phyloP scores from a whole-genome alignment of 2,797 vertebrate genomes.

The Rhodeus uyekii region DNA sequence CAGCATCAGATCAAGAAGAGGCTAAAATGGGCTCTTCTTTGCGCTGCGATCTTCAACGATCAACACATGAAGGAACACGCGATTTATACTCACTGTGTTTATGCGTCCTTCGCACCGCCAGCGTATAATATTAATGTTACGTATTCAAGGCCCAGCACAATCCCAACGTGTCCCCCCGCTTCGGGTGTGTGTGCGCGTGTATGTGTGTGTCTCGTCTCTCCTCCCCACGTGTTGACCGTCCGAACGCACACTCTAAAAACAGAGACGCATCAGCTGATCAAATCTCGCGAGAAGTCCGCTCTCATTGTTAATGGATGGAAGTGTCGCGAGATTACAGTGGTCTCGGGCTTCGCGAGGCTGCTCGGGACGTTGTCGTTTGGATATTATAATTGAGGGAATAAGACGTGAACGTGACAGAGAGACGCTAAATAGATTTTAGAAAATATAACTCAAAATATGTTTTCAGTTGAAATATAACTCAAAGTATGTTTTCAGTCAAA shows the following conservation, averaged over 20 bases:
- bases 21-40: constrained; percentile 37
- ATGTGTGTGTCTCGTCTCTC: constrained; percentile 55
- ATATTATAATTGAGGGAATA: background rate
- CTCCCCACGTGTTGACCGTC: constrained; percentile 81
- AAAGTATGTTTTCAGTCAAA: background rate
- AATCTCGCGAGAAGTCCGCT: constrained; percentile 71
- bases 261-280: constrained; percentile 79
- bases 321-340: constrained; percentile 57
- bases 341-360: background rate
- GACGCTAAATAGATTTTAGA: background rate
- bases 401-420: background rate
- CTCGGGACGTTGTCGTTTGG: background rate
- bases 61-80: constrained; percentile 32
- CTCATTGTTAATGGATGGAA: background rate
- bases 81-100: constrained; percentile 70
- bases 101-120: constrained; percentile 68
- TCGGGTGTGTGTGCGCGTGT: constrained; percentile 38
- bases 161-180: constrained; percentile 61
- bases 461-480: background rate
- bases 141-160: constrained; percentile 57
- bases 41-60: constrained; percentile 1
- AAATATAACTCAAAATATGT: background rate
- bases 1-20: constrained; percentile 12
- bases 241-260: constrained; percentile 71
- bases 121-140: constrained; percentile 51